Evolutionary conservation across 1,140 invertebrate genomes (phyloP).

Genomic region (Lamellibrachia luymesi): DNA sequence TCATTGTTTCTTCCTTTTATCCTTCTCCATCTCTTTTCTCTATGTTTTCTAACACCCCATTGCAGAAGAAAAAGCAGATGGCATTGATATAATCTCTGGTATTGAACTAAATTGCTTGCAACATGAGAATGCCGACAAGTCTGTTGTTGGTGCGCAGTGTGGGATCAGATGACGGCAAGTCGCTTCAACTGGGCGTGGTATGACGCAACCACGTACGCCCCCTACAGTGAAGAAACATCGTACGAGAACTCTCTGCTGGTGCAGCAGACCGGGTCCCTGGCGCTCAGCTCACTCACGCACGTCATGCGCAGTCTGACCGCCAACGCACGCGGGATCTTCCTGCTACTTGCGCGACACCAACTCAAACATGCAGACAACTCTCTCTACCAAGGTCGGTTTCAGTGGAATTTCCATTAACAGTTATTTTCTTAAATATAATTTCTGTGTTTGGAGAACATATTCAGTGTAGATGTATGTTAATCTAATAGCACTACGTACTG

Average conservation of each 20-base stretch:
- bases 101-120: too few species aligned
- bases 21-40: too few species aligned
- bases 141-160: conserved; percentile 66
- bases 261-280: conserved; percentile 74
- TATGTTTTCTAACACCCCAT: too few species aligned
- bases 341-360: conserved; percentile 77
- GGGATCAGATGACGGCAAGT: conserved; percentile 80
- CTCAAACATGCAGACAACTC: conserved; percentile 68
- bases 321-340: conserved; percentile 84
- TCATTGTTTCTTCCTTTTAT: too few species aligned
- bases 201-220: conserved; percentile 79
- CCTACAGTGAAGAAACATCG: conserved; percentile 82
- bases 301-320: conserved; percentile 84
- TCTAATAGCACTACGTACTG: background rate
- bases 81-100: too few species aligned
- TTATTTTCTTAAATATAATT: too few species aligned
- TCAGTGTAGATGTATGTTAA: background rate
- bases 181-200: conserved; percentile 83
- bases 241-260: conserved; percentile 83
- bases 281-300: conserved; percentile 80
- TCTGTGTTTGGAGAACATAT: background rate
- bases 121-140: background rate
- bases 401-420: background rate
- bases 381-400: conserved; percentile 18
- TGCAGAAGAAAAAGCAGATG: too few species aligned